Base-by-base conservation (phyloP, 2,888 invertebrate species). In the Melikaiella ostensackeni region DNA sequence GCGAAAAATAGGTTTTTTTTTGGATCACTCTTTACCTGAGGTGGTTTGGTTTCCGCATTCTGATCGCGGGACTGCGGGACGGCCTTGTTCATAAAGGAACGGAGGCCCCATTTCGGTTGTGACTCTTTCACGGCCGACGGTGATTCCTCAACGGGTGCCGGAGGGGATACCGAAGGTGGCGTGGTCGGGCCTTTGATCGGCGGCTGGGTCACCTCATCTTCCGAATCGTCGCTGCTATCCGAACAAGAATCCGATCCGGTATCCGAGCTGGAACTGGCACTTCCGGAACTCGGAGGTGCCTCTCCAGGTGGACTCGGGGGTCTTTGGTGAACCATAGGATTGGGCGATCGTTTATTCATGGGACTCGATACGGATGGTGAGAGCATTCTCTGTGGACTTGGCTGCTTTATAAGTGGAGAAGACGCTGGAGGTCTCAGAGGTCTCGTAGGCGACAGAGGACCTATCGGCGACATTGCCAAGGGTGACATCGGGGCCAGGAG, bases 221-320 rank as follows among this genome's bases (percentile, higher is more conserved):
- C 93, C 61, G 93, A 92, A 79, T 93, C 93, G 80, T 93, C 93
- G 83, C 92, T 93, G 85, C 92, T 93, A 75, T 94, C 94, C 1
- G 94, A 93, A 19, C 93, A 94, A 0, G 95, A 94, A 81, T 94
- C 93, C 8, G 94, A 93, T 81, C 93, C 93, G 0, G 95, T 94
- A 86, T 94, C 95, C 57, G 94, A 94, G 0, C 94, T 94, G 2
- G 95, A 94, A 7, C 93, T 93, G 85, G 94, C 92, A 86, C 94
- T 93, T 86, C 93, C 92, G 19, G 91, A 91, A 70, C 91, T 91
- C 33, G 84, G 94, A 88, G 88, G 93, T 84, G 86, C 92, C 89
- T 92, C 94, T 89, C 80, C 93, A 90, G 79, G 93, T 89, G 83
- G 93, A 92, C 83, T 90, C 13, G 89, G 88, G 8, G 89, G 89